These are phyloP conservation scores for Phocoena phocoena DNA, from an alignment of 2,113 vertebrate genomes.

Conservation along the genomic window DNA sequence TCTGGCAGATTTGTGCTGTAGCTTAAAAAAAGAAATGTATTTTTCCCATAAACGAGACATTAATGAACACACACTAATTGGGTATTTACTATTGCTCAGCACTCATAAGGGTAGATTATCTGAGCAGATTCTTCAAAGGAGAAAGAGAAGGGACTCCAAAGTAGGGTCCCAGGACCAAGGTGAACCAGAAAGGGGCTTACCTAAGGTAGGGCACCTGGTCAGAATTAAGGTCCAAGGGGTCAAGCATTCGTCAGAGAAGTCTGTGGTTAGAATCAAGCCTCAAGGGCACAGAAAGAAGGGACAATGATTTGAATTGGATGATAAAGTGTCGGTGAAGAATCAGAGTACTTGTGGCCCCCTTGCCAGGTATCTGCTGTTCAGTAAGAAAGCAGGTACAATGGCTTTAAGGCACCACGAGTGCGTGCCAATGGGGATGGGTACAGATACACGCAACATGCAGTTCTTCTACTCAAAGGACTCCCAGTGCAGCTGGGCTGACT, in stretches of 20 bases:
- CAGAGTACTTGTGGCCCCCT: not conserved
- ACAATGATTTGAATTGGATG: not conserved
- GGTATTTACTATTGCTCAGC: not conserved
- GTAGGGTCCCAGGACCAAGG: not conserved
- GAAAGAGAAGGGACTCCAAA: not conserved
- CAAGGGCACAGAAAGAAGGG: not conserved
- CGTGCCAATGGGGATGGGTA: not conserved
- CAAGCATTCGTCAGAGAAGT: not conserved
- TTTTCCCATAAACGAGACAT: not conserved
- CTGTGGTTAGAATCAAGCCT: not conserved
- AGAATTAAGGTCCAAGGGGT: not conserved
- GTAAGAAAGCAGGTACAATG: not conserved
- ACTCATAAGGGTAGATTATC: not conserved
- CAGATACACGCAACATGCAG: not conserved
- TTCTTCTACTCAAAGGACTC: not conserved
- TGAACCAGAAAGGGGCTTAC: not conserved
- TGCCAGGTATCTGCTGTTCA: no score
- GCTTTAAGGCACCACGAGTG: not conserved
- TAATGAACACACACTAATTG: not conserved
- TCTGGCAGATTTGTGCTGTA: not conserved
- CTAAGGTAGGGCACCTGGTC: not conserved
- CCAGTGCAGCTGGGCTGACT: not conserved
- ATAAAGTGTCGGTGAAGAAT: not conserved
- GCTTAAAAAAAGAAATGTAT: not conserved
- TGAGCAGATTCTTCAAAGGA: not conserved